Evolutionary conservation across 2,113 vertebrate genomes (phyloP).

Genomic region (Daubentonia madagascariensis): DNA sequence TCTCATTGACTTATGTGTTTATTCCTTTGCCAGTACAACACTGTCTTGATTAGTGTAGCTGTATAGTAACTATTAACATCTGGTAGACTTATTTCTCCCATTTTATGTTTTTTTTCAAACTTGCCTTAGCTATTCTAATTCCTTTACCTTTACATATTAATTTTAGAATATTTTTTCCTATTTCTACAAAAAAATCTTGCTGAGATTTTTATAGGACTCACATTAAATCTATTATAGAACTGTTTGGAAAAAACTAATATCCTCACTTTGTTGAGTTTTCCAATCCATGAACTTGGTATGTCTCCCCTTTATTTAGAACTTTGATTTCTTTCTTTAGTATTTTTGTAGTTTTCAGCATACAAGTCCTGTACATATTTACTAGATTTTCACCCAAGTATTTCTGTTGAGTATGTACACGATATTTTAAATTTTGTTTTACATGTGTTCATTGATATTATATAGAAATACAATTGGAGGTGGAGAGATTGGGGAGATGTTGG

Average conservation of each 20-base stretch:
- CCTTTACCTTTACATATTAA: not conserved
- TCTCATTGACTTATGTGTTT: not conserved
- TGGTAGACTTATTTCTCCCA: not conserved
- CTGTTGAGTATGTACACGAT: not conserved
- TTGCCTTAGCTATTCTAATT: not conserved
- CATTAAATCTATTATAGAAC: not conserved
- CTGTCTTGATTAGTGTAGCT: not conserved
- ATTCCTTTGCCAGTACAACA: not conserved
- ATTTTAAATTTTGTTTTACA: not conserved
- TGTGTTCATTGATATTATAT: not conserved
- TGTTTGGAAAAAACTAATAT: not conserved
- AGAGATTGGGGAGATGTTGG: not conserved
- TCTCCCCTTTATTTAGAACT: not conserved
- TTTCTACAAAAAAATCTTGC: not conserved
- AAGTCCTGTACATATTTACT: not conserved
- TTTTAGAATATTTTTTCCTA: not conserved
- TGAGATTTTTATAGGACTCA: not conserved
- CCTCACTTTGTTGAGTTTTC: not conserved
- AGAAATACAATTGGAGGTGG: not conserved
- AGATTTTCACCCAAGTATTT: not conserved
- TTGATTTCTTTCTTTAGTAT: not conserved
- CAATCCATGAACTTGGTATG: not conserved
- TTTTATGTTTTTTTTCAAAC: not conserved
- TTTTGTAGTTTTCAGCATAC: not conserved
- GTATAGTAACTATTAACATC: not conserved